phyloP scores from a whole-genome alignment of 2,888 invertebrate species.

The Galerucella nymphaeae region DNA sequence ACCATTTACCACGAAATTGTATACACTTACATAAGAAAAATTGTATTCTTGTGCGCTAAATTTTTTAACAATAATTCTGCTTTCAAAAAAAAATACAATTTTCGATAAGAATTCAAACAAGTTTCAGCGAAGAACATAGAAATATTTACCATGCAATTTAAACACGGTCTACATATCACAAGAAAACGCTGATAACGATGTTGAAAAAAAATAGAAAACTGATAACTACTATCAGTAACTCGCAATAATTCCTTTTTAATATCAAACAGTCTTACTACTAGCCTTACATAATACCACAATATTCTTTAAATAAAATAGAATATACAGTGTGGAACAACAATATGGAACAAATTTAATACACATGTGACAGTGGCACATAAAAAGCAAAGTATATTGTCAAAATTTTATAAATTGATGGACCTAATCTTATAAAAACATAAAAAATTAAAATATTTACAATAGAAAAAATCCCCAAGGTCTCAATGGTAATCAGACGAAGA shows the following conservation, averaged over 20 bases:
- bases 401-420: neutral
- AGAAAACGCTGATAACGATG: conserved; percentile 15
- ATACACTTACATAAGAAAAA: neutral
- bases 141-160: conserved; percentile 10
- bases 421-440: neutral
- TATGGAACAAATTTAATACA: too few species aligned
- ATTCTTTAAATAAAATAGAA: neutral
- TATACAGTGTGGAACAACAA: too few species aligned
- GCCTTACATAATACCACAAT: conserved; percentile 9
- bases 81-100: neutral
- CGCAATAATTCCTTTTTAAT: conserved; percentile 9
- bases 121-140: neutral
- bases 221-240: conserved; percentile 9
- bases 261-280: too few species aligned
- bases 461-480: conserved; percentile 37
- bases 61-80: neutral
- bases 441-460: conserved; percentile 13
- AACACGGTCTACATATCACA: conserved; percentile 12
- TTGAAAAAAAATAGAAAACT: conserved; percentile 13
- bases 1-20: neutral
- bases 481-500: conserved; percentile 35
- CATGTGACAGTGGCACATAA: too few species aligned
- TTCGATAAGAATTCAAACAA: neutral
- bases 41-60: neutral
- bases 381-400: too few species aligned